Base-by-base conservation (phyloP, 1,140 invertebrate genomes). In the Pseudoatta argentina region DNA sequence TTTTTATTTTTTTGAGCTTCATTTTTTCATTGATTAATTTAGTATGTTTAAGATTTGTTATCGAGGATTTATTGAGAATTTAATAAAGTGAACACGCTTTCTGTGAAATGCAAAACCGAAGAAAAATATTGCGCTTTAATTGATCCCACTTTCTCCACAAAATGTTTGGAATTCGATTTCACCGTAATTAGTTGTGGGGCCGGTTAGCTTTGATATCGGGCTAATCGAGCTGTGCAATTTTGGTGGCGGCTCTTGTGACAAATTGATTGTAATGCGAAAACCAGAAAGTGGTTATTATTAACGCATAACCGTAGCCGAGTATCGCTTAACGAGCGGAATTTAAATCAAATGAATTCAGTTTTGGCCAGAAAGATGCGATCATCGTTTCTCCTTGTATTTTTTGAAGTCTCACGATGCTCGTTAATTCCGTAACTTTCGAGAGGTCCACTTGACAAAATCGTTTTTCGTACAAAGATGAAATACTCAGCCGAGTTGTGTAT, bases 141-240 rank as follows among this genome's bases (percentile, higher is more conserved):
- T 63, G 63, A 83, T 75, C 27, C 27, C 69, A 73, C 27, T 75
- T 83, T 83, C 55, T 48, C 39, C 14, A 27, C 24, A 39, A 30
- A 82, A 61, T 39, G 55, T 57, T 75, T 34, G 79, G 14, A 83
- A 86, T 82, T 86, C 66, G 76, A 86, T 86, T 86, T 24, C 34
- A 34, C 18, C 8, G 79, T 82, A 82, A 82, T 82, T 82, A 82
- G 67, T 21, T 24, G 39, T 16, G 16, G 67, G 79, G 18, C 8
- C 53, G 53, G 53, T 73, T 59, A 51, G 76, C 76, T 82, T 81
- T 79, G 66, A 81, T 86, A 66, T 81, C 76, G 77, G 16, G 55
- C 64, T 81, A 86, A 86, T 86, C 57, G 77, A 81, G 85, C 76
- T 63, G 63, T 51, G 66, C 66, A 82, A 73, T 86, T 86, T 81